Conservation (phyloP, 2,113 vertebrate genomes). For the Patagioenas fasciata region DNA sequence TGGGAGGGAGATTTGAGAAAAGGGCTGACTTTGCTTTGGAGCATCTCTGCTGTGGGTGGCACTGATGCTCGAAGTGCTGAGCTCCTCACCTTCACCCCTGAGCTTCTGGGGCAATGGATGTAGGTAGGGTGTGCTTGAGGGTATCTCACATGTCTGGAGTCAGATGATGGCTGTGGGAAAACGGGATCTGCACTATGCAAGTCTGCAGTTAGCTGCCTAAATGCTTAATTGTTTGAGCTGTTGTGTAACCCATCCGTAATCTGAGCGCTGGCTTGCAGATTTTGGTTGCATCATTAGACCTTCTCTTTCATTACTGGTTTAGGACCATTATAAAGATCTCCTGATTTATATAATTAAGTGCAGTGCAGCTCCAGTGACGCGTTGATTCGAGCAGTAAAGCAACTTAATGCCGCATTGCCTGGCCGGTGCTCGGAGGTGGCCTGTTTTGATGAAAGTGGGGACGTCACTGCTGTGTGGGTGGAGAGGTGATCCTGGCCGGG, state of each 20-base stretch:
- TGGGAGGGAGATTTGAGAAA: not conserved
- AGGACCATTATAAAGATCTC: conserved; percentile 16
- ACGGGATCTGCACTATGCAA: not conserved
- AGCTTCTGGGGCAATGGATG: not conserved
- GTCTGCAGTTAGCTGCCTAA: not conserved
- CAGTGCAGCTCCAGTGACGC: not conserved
- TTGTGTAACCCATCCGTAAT: conserved; percentile 19
- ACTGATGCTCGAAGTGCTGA: not conserved
- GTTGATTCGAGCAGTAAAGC: not conserved
- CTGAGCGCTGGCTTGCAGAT: not conserved
- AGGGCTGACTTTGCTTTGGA: not conserved
- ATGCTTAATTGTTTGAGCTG: not conserved
- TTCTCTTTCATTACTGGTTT: conserved; percentile 61
- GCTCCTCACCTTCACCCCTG: not conserved
- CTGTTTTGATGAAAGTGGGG: not conserved
- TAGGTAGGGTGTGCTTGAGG: not conserved
- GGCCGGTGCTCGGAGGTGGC: not conserved
- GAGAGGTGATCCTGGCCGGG: not conserved
- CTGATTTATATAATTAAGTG: conserved; percentile 44
- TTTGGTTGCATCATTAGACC: conserved; percentile 56
- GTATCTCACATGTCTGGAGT: not conserved
- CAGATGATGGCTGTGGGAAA: not conserved
- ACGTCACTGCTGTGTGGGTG: accelerated
- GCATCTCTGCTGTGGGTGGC: not conserved
- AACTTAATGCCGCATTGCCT: not conserved